Conservation (phyloP, 2,797 vertebrate genomes). For the Linurgus olivaceus region DNA sequence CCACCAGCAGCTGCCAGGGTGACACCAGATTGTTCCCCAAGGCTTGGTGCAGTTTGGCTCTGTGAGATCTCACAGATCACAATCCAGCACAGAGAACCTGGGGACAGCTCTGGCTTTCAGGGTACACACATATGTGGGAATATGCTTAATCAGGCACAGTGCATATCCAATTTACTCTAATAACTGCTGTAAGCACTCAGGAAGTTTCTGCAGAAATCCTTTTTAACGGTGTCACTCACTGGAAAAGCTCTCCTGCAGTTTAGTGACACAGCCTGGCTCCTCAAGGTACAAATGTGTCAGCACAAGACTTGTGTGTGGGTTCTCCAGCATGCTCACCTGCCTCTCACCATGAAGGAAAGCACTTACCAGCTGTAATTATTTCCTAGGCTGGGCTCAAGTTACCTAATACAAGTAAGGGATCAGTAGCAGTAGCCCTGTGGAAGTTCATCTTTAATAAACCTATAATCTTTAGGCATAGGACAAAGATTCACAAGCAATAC, state of each 20-base stretch:
- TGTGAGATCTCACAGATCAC: neutral
- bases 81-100: neutral
- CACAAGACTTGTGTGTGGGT: neutral
- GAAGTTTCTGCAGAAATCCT: neutral
- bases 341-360: neutral
- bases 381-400: neutral
- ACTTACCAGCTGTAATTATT: neutral
- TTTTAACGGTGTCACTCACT: neutral
- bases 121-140: neutral
- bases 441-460: neutral
- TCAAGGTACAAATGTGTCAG: neutral
- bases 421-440: neutral
- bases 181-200: neutral
- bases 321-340: neutral
- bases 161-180: neutral
- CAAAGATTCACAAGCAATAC: neutral
- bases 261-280: neutral
- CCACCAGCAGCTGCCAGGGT: neutral
- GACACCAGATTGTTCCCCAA: rapidly evolving
- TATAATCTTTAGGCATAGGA: neutral
- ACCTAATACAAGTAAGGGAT: neutral
- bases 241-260: neutral
- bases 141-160: neutral
- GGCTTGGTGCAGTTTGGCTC: neutral
- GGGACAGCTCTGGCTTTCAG: neutral